Base-by-base conservation (phyloP, 2,797 vertebrate genomes). In the Poeciliopsis presidionis region DNA sequence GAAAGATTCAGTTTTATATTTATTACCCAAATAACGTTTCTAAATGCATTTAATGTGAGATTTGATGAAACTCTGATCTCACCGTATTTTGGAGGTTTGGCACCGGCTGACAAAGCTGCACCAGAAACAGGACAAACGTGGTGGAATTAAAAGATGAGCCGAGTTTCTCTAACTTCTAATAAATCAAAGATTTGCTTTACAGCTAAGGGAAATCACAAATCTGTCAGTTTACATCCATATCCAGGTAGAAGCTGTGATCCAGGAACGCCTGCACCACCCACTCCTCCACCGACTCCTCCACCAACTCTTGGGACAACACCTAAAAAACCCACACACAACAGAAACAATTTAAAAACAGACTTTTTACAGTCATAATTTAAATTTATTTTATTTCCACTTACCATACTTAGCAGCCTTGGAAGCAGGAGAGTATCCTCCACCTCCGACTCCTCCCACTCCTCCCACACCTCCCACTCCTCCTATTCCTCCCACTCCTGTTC, bases 381-480 rank as follows among this genome's bases (percentile, higher is more conserved):
- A 43, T 5, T 49, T 2, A 51, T 61, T 39, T 5, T 46, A 82
- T 67, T 76, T 41, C 7, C 30, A 80, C n/a, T 65, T 81, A 93
- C 92, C 92, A 82, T 93, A 93, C 92, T 94, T 93, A 69, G 91
- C 89, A 76, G 91, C 90, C 72, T 93, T 93, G 36, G 87, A 67
- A 69, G 82, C 85, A 69, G 77, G 76, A 75, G 82, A 28, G 59
- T 88, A 87, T 51, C 83, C 84, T 73, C 86, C 84, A 25, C 61
- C 87, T 73, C 74, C 74, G 12, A 45, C 0, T 47, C 72, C 83
- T 36, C 43, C 43, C 13, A 13, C 30, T 47, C 72, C 83, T 36
- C 43, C 43, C 7, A 13, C n/a, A n/a, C n/a, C 90, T n/a, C 74
- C 65, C 5, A 28, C 8, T 39, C 72, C 82, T 20, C 75, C 75